Base-by-base conservation (phyloP, 2,113 vertebrate genomes). In the Petrocephalus zakoni region DNA sequence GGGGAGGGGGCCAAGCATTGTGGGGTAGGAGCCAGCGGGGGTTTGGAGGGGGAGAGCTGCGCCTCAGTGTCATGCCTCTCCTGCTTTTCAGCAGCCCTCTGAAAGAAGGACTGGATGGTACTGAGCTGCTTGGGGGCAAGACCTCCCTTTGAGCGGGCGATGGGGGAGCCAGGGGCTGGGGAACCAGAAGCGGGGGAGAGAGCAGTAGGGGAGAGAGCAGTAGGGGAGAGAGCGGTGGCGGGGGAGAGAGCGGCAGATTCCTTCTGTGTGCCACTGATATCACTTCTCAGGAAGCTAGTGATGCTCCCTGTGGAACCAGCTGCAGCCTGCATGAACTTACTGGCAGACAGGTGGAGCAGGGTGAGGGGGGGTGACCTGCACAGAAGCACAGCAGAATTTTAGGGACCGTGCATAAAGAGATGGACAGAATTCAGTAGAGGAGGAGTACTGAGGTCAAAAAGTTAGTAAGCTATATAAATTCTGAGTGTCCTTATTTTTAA, bases 291-390 rank as follows among this genome's bases (percentile, higher is more conserved):
- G 92, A 99, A 99, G 89, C 92, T 89, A 2, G 95, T 89, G 0
- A 99, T 99, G 37, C 96, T 95, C 19, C 93, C 93, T 17, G 94
- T 91, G 19, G 94, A 91, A 7, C 90, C 88, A 0, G 96, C 93
- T 0, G 93, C 92, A 49, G 93, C 91, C 0, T 96, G 94, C 0
- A 92, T 96, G 92, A 99, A 99, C 91, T 97, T 99, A 93, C 94
- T 96, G 29, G 97, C 97, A 0, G 95, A 97, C 82, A 99, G 94
- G 83, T 96, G 95, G 19, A 99, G 94, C 51, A 97, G 93, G 53
- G 94, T 97, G 89, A 99, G 95, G 0, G 98, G 96, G 6, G 98
- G 98, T 90, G 94, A 96, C 98, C 98, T 99, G 92, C 72, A 58
- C 49, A 93, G 21, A 90, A 89, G 87, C 72, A 85, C 21, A 0